Base-by-base conservation (phyloP, 2,797 vertebrate genomes). In the Podarcis lilfordi region DNA sequence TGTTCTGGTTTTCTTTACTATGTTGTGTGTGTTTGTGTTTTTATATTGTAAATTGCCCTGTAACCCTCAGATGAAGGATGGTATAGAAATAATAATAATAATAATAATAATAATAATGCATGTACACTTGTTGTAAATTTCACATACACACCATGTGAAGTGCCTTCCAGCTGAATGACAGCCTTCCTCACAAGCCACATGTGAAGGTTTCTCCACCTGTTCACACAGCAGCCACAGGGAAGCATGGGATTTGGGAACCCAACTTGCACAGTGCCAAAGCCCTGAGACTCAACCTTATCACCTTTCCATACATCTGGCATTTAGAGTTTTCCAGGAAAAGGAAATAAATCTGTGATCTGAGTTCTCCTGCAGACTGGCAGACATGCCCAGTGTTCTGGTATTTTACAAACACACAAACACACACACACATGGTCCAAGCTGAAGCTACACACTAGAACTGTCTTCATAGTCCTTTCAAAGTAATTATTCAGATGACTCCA, bases 401-500 rank as follows among this genome's bases (percentile, higher is more conserved):
- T 64, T 61, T 72, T 17, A 75, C 32, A 55, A 8, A 17, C 21
- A 59, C 43, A 77, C 23, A 61, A 15, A 17, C 21, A 59, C 40
- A 59, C 43, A 43, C 13, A 17, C 72, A 8, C 55, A 21, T 1
- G 35, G 27, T 8, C 7, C 21, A 40, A 25, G 3, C 40, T 29
- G 8, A 88, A 64, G 75, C 61, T 82, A 35, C 40, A 80, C n/a
- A 3, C 77, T 80, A 35, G 69, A 50, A 80, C 79, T 82, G 64
- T 35, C 68, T 82, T 82, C 84, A 68, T 75, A 80, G 27, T 84
- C 27, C 13, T 66, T 75, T 93, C 80, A 86, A 91, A 25, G 6
- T 85, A 72, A n/a, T 89, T 37, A 85, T 85, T 17, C 88, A n/a
- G 50, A 87, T 78, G 59, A 27, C 27, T 94, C 91, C 78, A 91